These are phyloP conservation scores for Geococcyx californianus DNA, from an alignment of 2,113 vertebrate species.

Conservation along the genomic window DNA sequence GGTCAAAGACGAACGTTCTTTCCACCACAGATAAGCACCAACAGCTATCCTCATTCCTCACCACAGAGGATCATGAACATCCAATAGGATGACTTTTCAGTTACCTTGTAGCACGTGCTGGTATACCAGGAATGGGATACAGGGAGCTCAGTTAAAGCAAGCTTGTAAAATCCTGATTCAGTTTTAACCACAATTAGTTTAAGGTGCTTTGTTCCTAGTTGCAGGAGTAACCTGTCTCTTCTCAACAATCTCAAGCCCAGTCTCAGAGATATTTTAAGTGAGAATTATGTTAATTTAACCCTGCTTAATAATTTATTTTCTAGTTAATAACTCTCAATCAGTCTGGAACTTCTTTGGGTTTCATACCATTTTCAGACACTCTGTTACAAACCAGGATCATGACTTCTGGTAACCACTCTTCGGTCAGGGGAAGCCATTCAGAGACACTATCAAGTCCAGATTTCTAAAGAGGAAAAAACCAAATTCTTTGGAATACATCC, in stretches of 20 bases:
- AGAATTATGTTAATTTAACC: not conserved
- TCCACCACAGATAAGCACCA: not conserved
- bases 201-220: not conserved
- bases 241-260: not conserved
- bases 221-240: not conserved
- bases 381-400: constrained; percentile 94
- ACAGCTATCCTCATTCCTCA: not conserved
- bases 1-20: not conserved
- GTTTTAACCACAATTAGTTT: not conserved
- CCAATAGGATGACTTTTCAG: not conserved
- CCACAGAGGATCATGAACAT: not conserved
- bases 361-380: constrained; percentile 87
- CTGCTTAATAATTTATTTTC: too few species aligned
- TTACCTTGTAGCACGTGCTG: not conserved
- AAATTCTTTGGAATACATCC: not conserved
- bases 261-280: not conserved
- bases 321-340: not conserved
- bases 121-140: not conserved
- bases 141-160: not conserved
- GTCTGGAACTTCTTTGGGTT: not conserved
- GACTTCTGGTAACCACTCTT: constrained; percentile 91
- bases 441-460: constrained; percentile 84
- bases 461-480: constrained; percentile 70
- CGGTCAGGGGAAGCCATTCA: constrained; percentile 88
- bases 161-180: not conserved